phyloP scores from a whole-genome alignment of 2,113 vertebrate species.

The Phrynocephalus versicolor region DNA sequence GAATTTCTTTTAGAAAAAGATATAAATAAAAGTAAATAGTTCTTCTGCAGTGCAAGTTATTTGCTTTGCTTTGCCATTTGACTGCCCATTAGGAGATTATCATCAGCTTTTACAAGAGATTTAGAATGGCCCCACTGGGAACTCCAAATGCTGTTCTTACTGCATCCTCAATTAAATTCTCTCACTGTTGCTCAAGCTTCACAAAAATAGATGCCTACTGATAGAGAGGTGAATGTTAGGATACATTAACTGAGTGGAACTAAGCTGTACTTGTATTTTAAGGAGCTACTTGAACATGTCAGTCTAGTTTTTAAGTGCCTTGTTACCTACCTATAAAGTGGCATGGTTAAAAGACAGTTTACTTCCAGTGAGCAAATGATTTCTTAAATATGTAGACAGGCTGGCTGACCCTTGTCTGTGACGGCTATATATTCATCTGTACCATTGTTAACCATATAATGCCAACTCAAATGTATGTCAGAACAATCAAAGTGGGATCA shows the following conservation, averaged over 20 bases:
- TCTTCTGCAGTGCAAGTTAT: constrained; percentile 56
- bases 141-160: constrained; percentile 46
- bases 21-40: constrained; percentile 58
- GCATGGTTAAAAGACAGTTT: constrained; percentile 36
- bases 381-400: constrained; percentile 1
- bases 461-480: background rate
- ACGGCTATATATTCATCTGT: background rate
- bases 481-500: background rate
- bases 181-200: constrained; percentile 29
- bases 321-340: constrained; percentile 38
- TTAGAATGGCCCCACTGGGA: constrained; percentile 58
- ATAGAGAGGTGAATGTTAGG: constrained; percentile 15
- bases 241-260: constrained; percentile 38
- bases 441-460: background rate
- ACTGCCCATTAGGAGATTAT: constrained; percentile 59
- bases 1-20: constrained; percentile 33
- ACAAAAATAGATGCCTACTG: constrained; percentile 23
- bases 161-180: constrained; percentile 50
- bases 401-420: background rate
- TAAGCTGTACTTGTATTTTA: constrained; percentile 48
- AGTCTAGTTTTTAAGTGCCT: constrained; percentile 39
- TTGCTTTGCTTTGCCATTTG: constrained; percentile 55
- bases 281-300: constrained; percentile 38
- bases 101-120: constrained; percentile 64
- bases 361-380: constrained; percentile 10